Base-by-base conservation (phyloP, 2,113 vertebrate species). In the Galbula dea region DNA sequence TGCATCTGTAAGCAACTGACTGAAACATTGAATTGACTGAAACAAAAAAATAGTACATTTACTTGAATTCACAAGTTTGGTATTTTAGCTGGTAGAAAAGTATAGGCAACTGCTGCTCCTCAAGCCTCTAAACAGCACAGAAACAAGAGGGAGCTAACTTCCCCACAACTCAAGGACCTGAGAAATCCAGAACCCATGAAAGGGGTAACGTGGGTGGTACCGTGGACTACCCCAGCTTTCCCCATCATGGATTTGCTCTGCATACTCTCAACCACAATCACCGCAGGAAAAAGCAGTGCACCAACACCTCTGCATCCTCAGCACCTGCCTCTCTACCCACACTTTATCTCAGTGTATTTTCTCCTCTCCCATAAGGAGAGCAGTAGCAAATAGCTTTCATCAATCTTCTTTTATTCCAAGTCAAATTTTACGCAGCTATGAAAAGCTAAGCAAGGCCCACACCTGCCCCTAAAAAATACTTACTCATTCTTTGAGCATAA, bases 141-240 rank as follows among this genome's bases (percentile, higher is more conserved):
- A 86, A 68, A 69, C 10, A n/a, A 48, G 43, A 23, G 7, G 32
- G 36, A 81, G 23, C 23, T 34, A n/a, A 57, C 49, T 63, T 55
- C 8, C 16, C 24, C 36, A 43, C 49, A 69, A 49, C 26, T 55
- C 61, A 43, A 37, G 36, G 13, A 69, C 16, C 36, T 39, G 27
- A 86, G 62, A 69, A 69, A 75, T 62, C 15, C 32, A 68, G 27
- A 81, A 62, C 41, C 32, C 55, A 26, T 4, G 8, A 86, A 49
- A 51, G 6, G 8, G 13, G 43, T n/a, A 55, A 91, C 3, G 4
- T 1, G 1, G 32, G 45, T 2, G 12, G 43, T 39, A 82, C 29
- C 8, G 37, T 0, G 1, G 17, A 34, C 39, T 20, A 41, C 15
- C 8, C 32, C 1, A 1, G n/a, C 37, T 75, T 55, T 20, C 16